A percentile compares a stretch with the other conserved stretches of the same genome.
Conservation (phyloP, 64 coral and sea anemone genomes). For the Actinia equina region DNA sequence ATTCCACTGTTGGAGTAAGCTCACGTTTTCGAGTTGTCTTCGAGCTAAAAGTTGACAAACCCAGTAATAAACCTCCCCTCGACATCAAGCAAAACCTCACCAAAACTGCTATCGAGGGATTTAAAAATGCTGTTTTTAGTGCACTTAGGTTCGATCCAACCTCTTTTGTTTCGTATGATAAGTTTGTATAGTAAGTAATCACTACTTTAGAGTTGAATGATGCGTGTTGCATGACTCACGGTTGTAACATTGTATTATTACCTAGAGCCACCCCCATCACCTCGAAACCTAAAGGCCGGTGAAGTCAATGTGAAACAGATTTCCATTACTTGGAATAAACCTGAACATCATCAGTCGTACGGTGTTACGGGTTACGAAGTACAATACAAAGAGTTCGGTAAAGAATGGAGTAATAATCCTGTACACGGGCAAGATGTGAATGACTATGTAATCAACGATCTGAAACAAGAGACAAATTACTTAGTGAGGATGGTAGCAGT, state of each 20-base stretch:
- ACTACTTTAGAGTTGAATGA: background rate
- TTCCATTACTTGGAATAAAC: constrained; percentile 44
- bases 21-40: constrained; percentile 53
- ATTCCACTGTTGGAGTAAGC: constrained; percentile 50
- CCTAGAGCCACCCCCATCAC: constrained; percentile 55
- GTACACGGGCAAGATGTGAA: constrained; percentile 27
- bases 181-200: no score
- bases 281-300: constrained; percentile 12
- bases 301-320: constrained; percentile 48
- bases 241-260: background rate
- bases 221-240: background rate
- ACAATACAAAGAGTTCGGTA: constrained; percentile 51
- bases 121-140: constrained; percentile 50
- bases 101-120: constrained; percentile 26
- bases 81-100: constrained; percentile 41
- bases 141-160: constrained; percentile 39
- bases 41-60: constrained; percentile 42
- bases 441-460: constrained; percentile 39
- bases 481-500: constrained; percentile 43
- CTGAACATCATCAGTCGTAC: constrained; percentile 46
- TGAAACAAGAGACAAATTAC: constrained; percentile 48
- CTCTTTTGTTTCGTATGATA: background rate
- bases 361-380: constrained; percentile 47
- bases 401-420: constrained; percentile 24
- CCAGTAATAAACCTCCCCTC: constrained; percentile 23